Percentiles rank a stretch among this genome's conserved stretches.
Conservation (phyloP, 2,113 vertebrate genomes). For the Silurus meridionalis region DNA sequence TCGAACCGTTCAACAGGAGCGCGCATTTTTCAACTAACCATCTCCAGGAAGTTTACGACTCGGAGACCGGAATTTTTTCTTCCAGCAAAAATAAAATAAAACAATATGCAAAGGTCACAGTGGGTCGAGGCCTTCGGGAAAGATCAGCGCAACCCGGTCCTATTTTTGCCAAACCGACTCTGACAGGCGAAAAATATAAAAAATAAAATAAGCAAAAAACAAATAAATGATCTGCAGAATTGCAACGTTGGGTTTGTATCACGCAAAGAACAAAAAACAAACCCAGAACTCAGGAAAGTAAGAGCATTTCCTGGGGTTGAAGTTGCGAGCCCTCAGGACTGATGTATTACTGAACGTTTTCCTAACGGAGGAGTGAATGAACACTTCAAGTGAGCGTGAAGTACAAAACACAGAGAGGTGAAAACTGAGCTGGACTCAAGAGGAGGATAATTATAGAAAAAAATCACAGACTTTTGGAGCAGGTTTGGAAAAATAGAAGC, state of each 20-base stretch:
- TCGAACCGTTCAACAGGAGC: neutral
- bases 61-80: slow-evolving; percentile 33
- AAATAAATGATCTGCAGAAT: slow-evolving; percentile 12
- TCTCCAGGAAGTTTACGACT: slow-evolving; percentile 13
- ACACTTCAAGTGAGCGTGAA: slow-evolving; percentile 41
- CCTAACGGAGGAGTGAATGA: slow-evolving; percentile 59
- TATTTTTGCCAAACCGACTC: slow-evolving; percentile 9
- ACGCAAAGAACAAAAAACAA: slow-evolving; percentile 48
- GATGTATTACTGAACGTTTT: slow-evolving; percentile 57
- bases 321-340: slow-evolving; percentile 53
- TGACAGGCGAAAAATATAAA: slow-evolving; percentile 54
- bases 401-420: slow-evolving; percentile 40
- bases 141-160: slow-evolving; percentile 29
- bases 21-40: slow-evolving; percentile 16
- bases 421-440: slow-evolving; percentile 37
- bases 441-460: neutral
- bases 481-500: neutral
- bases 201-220: slow-evolving; percentile 52
- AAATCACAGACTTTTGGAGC: neutral
- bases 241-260: slow-evolving; percentile 46
- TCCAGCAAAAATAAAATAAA: slow-evolving; percentile 35
- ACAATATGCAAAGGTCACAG: slow-evolving; percentile 15
- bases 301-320: slow-evolving; percentile 54
- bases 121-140: neutral
- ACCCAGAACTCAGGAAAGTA: slow-evolving; percentile 17